Base-by-base conservation (phyloP, 1,140 invertebrate genomes). In the Xylocopa sonorina region DNA sequence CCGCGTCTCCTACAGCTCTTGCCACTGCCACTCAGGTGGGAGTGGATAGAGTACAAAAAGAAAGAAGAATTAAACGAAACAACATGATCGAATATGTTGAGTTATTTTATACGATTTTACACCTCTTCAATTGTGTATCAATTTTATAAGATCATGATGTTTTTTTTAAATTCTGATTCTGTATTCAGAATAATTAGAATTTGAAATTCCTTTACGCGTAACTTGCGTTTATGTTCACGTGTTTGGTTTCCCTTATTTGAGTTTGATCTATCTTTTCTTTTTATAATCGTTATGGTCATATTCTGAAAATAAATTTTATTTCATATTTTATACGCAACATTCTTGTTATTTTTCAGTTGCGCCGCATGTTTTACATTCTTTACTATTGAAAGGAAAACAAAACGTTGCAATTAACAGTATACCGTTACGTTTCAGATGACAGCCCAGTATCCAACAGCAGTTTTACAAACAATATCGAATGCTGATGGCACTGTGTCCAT, bases 401-500 rank as follows among this genome's bases (percentile, higher is more conserved):
- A 32, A 1, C 0, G 12, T 69, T 16, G 29, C 66, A 4, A 51
- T 71, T 34, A 32, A 79, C 75, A 63, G 78, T 77, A 64, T 57
- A 57, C 57, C 71, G 68, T 81, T 66, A n/a, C 81, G 74, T 89
- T 86, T 24, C 82, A 95, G 94, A 94, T 95, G 92, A 94, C 95
- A 84, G 93, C 95, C 16, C 96, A 97, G 92, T 98, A 97, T 93
- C 95, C 96, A 62, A 97, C 97, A 63, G 96, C 97, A n/a, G 97
- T 99, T 87, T 95, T 99, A 38, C 98, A 99, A 90, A 98, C 98
- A 4, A 98, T 99, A 90, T 98, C 97, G 82, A 99, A 99, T 94
- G 97, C 98, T 6, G 98, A 99, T 94, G 98, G 98, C 79, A 97
- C 97, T 6, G 97, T 99, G 60, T 99, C 98, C 38, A 96, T 99